Percentiles rank a stretch among this genome's conserved stretches.
These are phyloP conservation scores for Phalacrocorax aristotelis DNA, from an alignment of 2,113 vertebrate genomes.

Conservation along the genomic window DNA sequence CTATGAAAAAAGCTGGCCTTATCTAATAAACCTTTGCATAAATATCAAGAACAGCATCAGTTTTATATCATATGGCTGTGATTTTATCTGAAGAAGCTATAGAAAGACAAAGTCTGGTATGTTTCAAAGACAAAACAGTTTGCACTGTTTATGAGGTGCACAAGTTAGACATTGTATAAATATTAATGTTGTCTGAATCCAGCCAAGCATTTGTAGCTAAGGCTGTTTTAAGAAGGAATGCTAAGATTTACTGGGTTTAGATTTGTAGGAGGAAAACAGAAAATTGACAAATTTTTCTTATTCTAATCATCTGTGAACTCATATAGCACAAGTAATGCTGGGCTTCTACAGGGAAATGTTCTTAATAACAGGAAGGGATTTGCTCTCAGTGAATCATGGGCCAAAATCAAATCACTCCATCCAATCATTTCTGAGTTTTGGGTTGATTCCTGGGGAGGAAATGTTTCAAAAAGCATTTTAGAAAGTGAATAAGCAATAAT, in stretches of 20 bases:
- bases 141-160: neutral
- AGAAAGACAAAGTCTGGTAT: neutral
- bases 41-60: neutral
- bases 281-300: neutral
- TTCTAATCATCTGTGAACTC: neutral
- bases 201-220: neutral
- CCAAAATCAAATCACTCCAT: conserved; percentile 17
- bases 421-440: neutral
- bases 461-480: neutral
- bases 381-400: neutral
- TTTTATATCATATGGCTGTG: neutral
- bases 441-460: neutral
- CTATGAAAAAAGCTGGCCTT: neutral
- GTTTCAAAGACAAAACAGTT: neutral
- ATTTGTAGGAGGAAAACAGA: neutral
- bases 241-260: neutral
- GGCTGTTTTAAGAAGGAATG: neutral
- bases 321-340: neutral
- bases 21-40: neutral
- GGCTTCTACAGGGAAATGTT: neutral
- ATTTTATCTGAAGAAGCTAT: neutral
- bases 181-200: conserved; percentile 2
- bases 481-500: neutral
- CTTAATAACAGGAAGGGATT: conserved; percentile 5
- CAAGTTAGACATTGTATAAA: neutral